A percentile compares a stretch with the other conserved stretches of the same genome.
Conservation (phyloP, 2,113 vertebrate genomes). For the Dipodomys ordii region DNA sequence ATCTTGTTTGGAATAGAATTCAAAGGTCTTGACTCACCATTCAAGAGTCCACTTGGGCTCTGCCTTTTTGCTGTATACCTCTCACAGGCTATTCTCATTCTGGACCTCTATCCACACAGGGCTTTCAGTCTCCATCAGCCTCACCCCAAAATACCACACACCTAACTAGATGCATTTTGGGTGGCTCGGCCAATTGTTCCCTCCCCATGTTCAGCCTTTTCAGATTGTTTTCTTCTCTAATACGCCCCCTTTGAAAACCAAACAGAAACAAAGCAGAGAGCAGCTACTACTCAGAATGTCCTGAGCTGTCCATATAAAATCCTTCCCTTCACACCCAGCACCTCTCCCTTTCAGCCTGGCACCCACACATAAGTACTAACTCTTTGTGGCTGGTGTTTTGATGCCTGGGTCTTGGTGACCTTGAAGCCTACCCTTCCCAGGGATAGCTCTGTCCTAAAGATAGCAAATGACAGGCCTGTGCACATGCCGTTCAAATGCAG, state of each 20-base stretch:
- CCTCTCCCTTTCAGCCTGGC: background rate
- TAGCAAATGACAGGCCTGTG: background rate
- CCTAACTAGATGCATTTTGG: background rate
- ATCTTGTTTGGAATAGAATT: background rate
- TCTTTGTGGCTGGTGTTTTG: background rate
- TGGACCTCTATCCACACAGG: background rate
- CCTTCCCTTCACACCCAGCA: rapidly evolving
- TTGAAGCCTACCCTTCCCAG: background rate
- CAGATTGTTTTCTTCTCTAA: background rate
- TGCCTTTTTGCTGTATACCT: background rate
- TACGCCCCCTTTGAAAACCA: background rate
- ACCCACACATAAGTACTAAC: background rate
- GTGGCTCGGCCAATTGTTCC: background rate
- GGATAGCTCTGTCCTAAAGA: background rate
- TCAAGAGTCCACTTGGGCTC: background rate
- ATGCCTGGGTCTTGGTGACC: background rate
- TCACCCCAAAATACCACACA: background rate
- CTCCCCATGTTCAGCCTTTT: background rate
- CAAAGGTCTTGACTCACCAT: background rate
- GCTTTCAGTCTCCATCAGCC: background rate
- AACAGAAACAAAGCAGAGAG: background rate
- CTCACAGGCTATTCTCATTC: background rate
- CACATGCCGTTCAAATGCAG: background rate
- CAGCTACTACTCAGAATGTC: background rate
- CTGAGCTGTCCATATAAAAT: background rate